Conservation (phyloP, 2,113 vertebrate species). For the Hypocryptadius cinnamomeus region DNA sequence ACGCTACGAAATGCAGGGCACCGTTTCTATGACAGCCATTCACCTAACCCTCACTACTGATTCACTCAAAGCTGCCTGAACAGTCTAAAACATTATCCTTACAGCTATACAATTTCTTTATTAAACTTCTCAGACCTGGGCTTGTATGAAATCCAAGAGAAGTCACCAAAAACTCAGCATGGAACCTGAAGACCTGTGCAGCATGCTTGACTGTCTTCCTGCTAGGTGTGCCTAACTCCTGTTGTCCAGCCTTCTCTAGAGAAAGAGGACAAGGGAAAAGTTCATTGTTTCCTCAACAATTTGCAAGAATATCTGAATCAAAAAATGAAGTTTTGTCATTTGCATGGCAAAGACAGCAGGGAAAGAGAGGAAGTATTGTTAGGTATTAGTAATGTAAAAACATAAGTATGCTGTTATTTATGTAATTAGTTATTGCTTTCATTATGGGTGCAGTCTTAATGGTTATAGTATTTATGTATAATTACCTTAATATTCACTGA, state of each 20-base stretch:
- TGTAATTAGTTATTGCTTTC: slow-evolving; percentile 90
- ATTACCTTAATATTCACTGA: slow-evolving; percentile 92
- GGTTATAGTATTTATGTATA: slow-evolving; percentile 89
- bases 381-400: slow-evolving; percentile 84
- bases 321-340: slow-evolving; percentile 79
- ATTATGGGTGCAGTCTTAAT: slow-evolving; percentile 87
- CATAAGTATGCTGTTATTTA: slow-evolving; percentile 84
- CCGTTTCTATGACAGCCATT: background rate
- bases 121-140: background rate
- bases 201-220: background rate
- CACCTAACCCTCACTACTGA: background rate
- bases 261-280: slow-evolving; percentile 58
- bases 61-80: background rate
- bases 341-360: slow-evolving; percentile 68
- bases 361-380: slow-evolving; percentile 78
- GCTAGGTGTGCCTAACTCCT: background rate
- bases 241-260: slow-evolving; percentile 21
- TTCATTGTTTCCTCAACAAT: slow-evolving; percentile 70
- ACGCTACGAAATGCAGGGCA: background rate
- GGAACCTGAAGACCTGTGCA: background rate
- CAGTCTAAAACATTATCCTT: background rate
- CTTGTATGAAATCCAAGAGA: background rate
- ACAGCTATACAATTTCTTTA: background rate
- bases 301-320: slow-evolving; percentile 73
- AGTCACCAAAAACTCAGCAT: background rate